Evolutionary conservation across 2,113 vertebrate genomes (phyloP), one percentile per base, ranked within the genome.

Genomic region (Hypomesus transpacificus): DNA sequence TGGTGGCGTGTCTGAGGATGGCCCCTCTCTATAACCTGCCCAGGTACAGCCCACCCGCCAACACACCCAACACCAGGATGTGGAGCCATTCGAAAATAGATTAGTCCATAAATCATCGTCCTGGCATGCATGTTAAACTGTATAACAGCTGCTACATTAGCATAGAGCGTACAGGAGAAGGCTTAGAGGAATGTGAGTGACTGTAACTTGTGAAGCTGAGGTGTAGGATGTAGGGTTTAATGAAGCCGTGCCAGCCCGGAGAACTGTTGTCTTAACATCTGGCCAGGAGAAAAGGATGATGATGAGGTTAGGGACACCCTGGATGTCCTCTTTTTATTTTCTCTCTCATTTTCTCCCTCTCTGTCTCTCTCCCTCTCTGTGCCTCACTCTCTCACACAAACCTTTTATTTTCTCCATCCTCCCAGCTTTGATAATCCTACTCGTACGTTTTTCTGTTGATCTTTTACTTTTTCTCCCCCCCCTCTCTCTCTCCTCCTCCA

Each of bases 1-100:
- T 98, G 3, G 96, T 97, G 3, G 96, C 96, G 71, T 98, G 96
- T 74, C 94, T 98, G 67, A 92, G 95, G 74, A 98, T 98, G 96
- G 94, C 93, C 63, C 96, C 96, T 0, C 86, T 98, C 59, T 98
- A 98, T 83, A 98, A 98, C 70, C 84, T 98, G 51, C 95, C 96
- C 77, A 93, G 94, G 96, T 98, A 84, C 72, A 65, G 7, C 6
- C 24, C 24, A 17, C 28, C 22, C 14, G 16, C 14, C 3, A 4
- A 63, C 16, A 18, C 26, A 9, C 5, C 14, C 14, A 63, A 63
- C 14, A 63, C 26, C 3, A 6, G 24, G 31, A 31, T 24, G 31
- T 28, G 31, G 22, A 6, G 22, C 17, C 24, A 61, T 26, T 65
- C 20, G 24, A 9, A 46, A 18, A 18, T 11, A 0, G 20, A 65